These are phyloP conservation scores for Odocoileus hemionus DNA, from an alignment of 2,113 vertebrate genomes.

Conservation along the genomic window DNA sequence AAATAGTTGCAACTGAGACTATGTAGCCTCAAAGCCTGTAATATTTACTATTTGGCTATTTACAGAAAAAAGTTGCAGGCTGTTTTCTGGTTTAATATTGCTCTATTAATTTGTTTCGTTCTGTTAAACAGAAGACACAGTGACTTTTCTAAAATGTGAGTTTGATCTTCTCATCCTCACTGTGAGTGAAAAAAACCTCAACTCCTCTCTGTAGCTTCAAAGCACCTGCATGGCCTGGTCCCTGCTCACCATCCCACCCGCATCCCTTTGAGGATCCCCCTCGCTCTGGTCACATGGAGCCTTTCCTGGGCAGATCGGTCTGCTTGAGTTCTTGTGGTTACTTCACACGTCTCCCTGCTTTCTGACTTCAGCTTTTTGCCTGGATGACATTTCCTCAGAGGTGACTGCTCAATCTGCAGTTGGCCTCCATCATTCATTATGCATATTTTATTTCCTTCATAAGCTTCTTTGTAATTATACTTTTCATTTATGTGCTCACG, in stretches of 20 bases:
- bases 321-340: neutral
- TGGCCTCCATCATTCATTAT: neutral
- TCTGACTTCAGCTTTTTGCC: neutral
- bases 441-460: neutral
- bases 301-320: neutral
- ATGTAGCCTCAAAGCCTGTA: neutral
- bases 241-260: neutral
- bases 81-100: neutral
- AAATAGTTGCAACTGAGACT: neutral
- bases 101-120: neutral
- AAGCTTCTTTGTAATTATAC: neutral
- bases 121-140: neutral
- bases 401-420: neutral
- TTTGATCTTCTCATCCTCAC: neutral
- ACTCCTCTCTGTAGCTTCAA: too few relatives aligned
- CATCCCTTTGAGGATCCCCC: neutral
- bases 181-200: neutral
- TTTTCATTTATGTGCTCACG: neutral
- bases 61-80: neutral
- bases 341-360: neutral
- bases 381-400: neutral
- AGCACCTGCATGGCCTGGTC: neutral
- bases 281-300: neutral
- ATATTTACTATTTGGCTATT: neutral
- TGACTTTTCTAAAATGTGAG: neutral